Percentiles rank a stretch among this genome's conserved stretches.
These are phyloP conservation scores for Apis mellifera DNA, from an alignment of 1,140 invertebrate species.

Conservation along the genomic window DNA sequence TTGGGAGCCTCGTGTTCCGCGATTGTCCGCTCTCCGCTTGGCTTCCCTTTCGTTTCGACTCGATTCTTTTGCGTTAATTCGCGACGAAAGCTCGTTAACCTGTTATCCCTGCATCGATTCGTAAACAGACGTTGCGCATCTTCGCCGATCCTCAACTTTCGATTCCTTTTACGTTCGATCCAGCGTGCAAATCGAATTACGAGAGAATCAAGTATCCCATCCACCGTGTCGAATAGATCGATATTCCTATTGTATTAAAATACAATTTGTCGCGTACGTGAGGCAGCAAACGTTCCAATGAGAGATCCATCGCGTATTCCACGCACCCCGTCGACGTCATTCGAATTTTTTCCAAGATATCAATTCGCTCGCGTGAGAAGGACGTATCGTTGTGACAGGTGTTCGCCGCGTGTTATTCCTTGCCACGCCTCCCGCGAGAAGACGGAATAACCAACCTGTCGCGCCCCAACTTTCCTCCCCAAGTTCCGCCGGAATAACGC, in stretches of 20 bases:
- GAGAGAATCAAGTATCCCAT: too few relatives aligned
- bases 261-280: slow-evolving; percentile 31
- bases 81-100: background rate
- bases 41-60: background rate
- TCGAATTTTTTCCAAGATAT: slow-evolving; percentile 5
- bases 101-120: background rate
- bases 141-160: background rate
- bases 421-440: too few relatives aligned
- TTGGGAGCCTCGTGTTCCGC: background rate
- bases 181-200: slow-evolving; percentile 14
- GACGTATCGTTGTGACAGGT: background rate
- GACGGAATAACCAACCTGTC: background rate
- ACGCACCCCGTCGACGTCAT: background rate
- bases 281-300: background rate
- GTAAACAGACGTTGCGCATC: background rate
- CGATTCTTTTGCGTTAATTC: background rate
- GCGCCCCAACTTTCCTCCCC: background rate
- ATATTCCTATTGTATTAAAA: slow-evolving; percentile 22
- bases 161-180: background rate
- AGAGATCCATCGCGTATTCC: slow-evolving; percentile 15
- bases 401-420: background rate
- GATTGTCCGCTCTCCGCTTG: background rate
- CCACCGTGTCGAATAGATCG: background rate
- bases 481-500: background rate
- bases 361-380: background rate